Evolutionary conservation across 2,797 vertebrate genomes (phyloP).

Genomic region (Podarcis siculus): DNA sequence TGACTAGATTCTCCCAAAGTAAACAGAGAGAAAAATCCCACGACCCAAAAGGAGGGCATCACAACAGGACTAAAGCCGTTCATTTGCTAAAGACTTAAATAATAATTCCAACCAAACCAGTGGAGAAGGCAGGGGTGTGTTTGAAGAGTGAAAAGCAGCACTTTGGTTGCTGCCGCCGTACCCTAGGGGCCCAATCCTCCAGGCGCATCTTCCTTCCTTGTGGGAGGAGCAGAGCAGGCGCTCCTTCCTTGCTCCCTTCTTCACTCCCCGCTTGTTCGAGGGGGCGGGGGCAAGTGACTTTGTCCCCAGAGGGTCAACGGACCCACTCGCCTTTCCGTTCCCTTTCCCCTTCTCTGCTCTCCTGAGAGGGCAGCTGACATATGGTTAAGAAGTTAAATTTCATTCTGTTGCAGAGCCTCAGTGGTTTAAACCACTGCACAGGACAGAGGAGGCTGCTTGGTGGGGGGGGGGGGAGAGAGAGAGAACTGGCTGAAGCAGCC

Average conservation of each 20-base stretch:
- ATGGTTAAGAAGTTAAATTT: not conserved
- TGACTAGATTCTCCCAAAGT: slow-evolving; percentile 2
- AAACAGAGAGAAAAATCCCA: not conserved
- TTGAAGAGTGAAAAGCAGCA: not conserved
- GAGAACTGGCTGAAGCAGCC: slow-evolving; percentile 13
- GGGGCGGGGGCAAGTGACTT: not conserved
- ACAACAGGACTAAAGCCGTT: not conserved
- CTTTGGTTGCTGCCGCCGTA: not conserved
- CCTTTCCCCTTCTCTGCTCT: not conserved
- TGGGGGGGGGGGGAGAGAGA: not conserved
- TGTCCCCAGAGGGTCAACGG: not conserved
- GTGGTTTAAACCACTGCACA: slow-evolving; percentile 4
- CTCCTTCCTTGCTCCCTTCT: not conserved
- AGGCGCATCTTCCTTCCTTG: not conserved
- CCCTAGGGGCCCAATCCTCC: not conserved
- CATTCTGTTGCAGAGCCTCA: not conserved
- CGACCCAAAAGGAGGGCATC: not conserved
- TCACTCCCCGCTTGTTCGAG: not conserved
- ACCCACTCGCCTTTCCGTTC: not conserved
- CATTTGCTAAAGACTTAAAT: not conserved
- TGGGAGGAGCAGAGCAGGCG: no score
- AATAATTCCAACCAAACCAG: no score
- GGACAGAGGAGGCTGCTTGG: slow-evolving; percentile 34
- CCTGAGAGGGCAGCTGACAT: not conserved
- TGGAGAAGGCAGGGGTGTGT: not conserved